Evolutionary conservation across 2,888 invertebrate species (phyloP), one percentile per base, ranked within the genome.

Genomic region (Phytoseiulus persimilis): DNA sequence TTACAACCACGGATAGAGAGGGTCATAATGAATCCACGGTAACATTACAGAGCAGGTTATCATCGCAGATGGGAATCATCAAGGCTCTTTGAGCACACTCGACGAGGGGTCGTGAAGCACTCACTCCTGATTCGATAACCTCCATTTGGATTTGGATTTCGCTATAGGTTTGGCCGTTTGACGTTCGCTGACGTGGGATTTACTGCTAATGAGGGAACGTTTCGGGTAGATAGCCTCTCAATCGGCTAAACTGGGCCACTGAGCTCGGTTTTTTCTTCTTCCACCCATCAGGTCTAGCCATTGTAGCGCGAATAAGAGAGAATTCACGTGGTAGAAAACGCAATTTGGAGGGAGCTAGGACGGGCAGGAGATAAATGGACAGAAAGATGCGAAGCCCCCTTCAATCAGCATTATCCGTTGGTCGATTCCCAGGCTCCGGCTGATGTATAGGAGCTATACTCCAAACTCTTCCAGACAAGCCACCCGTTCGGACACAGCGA

Each of bases 321-420:
- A 23, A 3, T 28, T 2, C 65, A 23, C 23, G 65, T 28, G 14
- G 65, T 18, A 28, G 14, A 23, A 65, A 65, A 28, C 65, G 28
- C n/a, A n/a, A 23, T 65, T 65, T 23, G 65, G 18, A 28, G 18
- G 65, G 18, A 18, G 65, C 65, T 2, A 65, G 18, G 28, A 65
- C 18, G 18, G 65, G 18, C 65, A 2, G 11, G 18, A 65, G 65
- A 65, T 65, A 65, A 65, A 65, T 65, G 65, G 18, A 65, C 18
- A 28, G 65, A 65, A 2, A 65, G 65, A 65, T 65, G 65, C 65
- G 18, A 65, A 23, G 28, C 65, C 11, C 28, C 5, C 28, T 65
- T 65, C 65, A 65, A 65, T 65, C 65, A 65, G 65, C 65, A 65
- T 65, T 65, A 65, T 65, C 65, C 65, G 65, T 65, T 65, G 65